Evolutionary conservation across 2,113 vertebrate species (phyloP).

Genomic region (Halichoeres trimaculatus): DNA sequence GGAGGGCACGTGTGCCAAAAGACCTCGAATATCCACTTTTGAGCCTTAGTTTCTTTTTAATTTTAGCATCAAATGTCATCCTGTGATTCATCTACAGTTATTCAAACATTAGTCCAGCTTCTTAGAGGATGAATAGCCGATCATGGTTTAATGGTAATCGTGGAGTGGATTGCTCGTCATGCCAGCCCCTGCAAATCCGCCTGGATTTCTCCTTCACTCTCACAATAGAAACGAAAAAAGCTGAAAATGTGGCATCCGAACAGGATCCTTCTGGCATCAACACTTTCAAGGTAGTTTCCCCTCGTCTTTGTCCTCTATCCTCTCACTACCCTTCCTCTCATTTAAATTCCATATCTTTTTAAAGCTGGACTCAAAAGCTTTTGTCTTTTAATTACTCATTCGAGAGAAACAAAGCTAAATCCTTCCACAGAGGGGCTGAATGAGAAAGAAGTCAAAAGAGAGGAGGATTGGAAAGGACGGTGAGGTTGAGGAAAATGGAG

Average conservation of each 20-base stretch:
- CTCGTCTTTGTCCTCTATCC: conserved; percentile 1
- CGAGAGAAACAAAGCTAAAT: conserved; percentile 54
- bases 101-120: too few relatives aligned
- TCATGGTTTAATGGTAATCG: too few relatives aligned
- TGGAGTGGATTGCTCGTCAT: too few relatives aligned
- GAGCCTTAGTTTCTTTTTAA: too few relatives aligned
- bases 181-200: too few relatives aligned
- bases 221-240: neutral
- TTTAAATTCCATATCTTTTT: conserved; percentile 15
- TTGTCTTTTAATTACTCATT: conserved; percentile 53
- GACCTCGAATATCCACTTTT: neutral
- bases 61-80: too few relatives aligned
- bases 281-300: neutral
- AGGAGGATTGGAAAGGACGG: neutral
- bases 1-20: conserved; percentile 10
- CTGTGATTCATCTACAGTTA: too few relatives aligned
- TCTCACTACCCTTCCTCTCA: neutral
- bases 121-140: too few relatives aligned
- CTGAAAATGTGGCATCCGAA: neutral
- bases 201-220: too few relatives aligned
- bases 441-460: neutral
- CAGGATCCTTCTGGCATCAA: neutral
- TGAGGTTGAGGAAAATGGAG: neutral
- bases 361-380: conserved; percentile 34
- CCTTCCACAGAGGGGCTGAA: conserved; percentile 4